These are phyloP conservation scores for Chironomus tepperi DNA, from an alignment of 1,140 invertebrate species.

Conservation along the genomic window DNA sequence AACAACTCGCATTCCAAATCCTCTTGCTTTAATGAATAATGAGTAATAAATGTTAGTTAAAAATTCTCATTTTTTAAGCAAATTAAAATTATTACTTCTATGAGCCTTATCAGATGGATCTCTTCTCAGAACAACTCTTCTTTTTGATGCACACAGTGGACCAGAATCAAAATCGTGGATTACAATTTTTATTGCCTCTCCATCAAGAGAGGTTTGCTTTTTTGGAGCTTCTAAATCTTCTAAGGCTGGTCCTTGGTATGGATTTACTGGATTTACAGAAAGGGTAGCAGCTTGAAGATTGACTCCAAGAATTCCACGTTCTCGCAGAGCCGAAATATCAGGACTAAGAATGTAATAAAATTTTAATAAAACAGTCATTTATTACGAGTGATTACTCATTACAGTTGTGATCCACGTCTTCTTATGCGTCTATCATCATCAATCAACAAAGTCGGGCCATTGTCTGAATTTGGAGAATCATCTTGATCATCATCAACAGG, in stretches of 20 bases:
- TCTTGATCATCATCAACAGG: constrained; percentile 46
- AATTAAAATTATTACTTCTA: constrained; percentile 66
- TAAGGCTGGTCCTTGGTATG: constrained; percentile 44
- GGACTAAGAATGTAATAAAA: constrained; percentile 45
- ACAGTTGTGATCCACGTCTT: constrained; percentile 69
- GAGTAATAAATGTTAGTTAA: too few species aligned
- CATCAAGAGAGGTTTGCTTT: constrained; percentile 75
- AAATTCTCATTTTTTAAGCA: neutral
- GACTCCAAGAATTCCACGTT: constrained; percentile 43
- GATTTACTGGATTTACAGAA: constrained; percentile 44
- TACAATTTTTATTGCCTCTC: constrained; percentile 85
- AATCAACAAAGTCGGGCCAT: constrained; percentile 46
- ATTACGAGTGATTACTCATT: constrained; percentile 36
- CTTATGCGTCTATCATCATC: constrained; percentile 65
- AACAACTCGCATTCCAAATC: constrained; percentile 87
- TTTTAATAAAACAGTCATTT: constrained; percentile 6
- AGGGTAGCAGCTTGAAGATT: constrained; percentile 41
- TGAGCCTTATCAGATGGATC: constrained; percentile 77
- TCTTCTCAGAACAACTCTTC: constrained; percentile 61
- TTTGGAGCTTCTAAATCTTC: constrained; percentile 52
- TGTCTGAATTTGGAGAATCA: constrained; percentile 44
- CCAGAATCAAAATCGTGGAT: constrained; percentile 82
- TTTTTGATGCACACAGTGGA: constrained; percentile 54
- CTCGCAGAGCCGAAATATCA: constrained; percentile 60
- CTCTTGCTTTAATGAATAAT: constrained; percentile 55